These are phyloP conservation scores for Gonioctena quinquepunctata DNA, from an alignment of 1,140 invertebrate genomes.

Conservation along the genomic window DNA sequence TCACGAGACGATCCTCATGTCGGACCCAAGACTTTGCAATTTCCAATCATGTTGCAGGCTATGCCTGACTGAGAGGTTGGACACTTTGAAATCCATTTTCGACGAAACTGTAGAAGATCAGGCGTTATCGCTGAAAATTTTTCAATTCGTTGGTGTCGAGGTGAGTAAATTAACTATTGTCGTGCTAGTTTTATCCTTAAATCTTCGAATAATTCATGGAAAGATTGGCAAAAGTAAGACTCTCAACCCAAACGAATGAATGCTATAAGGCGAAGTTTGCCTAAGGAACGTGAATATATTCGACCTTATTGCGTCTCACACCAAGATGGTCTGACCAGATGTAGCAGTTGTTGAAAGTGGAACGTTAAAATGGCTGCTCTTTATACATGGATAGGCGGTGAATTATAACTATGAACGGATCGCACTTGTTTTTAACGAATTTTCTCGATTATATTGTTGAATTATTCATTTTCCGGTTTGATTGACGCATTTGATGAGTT, in stretches of 20 bases:
- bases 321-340: conserved; percentile 5
- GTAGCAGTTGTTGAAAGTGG: background rate
- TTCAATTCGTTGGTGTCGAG: conserved; percentile 37
- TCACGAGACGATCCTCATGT: conserved; percentile 24
- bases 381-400: background rate
- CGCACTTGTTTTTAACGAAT: background rate
- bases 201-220: conserved; percentile 12
- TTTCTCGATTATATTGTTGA: background rate
- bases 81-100: conserved; percentile 44
- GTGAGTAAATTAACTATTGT: conserved; percentile 34
- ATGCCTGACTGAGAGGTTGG: conserved; percentile 43
- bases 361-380: conserved; percentile 19
- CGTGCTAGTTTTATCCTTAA: background rate
- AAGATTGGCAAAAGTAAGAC: background rate
- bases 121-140: conserved; percentile 39
- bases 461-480: background rate
- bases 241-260: conserved; percentile 3
- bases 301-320: conserved; percentile 32
- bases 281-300: conserved; percentile 31
- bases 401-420: background rate
- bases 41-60: conserved; percentile 46
- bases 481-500: background rate
- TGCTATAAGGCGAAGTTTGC: conserved; percentile 20
- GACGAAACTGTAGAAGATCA: conserved; percentile 33
- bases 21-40: conserved; percentile 29